Conservation (phyloP, 2,888 invertebrate genomes). For the Mesodorylaimus sp. region DNA sequence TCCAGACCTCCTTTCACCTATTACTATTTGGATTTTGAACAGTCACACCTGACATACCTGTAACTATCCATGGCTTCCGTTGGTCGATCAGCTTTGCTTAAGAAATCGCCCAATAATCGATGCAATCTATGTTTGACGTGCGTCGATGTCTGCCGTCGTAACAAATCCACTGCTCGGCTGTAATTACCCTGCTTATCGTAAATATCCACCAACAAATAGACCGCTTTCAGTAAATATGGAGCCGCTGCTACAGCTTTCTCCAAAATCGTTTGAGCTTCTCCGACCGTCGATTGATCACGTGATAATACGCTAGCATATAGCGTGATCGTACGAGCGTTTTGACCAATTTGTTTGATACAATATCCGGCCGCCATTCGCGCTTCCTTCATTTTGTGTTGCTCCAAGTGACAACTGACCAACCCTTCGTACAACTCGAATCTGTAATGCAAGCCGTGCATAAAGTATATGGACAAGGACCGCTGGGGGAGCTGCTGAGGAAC, state of each 20-base stretch:
- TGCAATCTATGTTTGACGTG: slow-evolving; percentile 28
- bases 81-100: slow-evolving; percentile 23
- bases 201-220: slow-evolving; percentile 29
- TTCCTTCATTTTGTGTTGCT: slow-evolving; percentile 24
- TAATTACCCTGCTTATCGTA: slow-evolving; percentile 26
- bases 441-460: no score
- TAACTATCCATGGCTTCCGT: slow-evolving; percentile 31
- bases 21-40: no score
- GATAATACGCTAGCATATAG: slow-evolving; percentile 31
- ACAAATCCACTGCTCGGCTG: slow-evolving; percentile 29
- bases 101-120: slow-evolving; percentile 28
- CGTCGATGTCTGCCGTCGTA: slow-evolving; percentile 20
- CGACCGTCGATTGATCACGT: slow-evolving; percentile 23
- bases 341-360: slow-evolving; percentile 29
- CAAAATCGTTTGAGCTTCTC: slow-evolving; percentile 29
- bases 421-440: slow-evolving; percentile 32
- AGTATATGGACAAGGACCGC: no score
- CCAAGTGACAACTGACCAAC: slow-evolving; percentile 28
- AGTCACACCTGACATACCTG: slow-evolving; percentile 11
- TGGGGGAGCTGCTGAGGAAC: no score
- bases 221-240: slow-evolving; percentile 27
- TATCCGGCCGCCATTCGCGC: slow-evolving; percentile 28
- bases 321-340: slow-evolving; percentile 29
- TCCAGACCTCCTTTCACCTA: no score
- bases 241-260: slow-evolving; percentile 32